These are phyloP conservation scores for Pyrgilauda ruficollis DNA, from an alignment of 2,113 vertebrate species.

Conservation along the genomic window DNA sequence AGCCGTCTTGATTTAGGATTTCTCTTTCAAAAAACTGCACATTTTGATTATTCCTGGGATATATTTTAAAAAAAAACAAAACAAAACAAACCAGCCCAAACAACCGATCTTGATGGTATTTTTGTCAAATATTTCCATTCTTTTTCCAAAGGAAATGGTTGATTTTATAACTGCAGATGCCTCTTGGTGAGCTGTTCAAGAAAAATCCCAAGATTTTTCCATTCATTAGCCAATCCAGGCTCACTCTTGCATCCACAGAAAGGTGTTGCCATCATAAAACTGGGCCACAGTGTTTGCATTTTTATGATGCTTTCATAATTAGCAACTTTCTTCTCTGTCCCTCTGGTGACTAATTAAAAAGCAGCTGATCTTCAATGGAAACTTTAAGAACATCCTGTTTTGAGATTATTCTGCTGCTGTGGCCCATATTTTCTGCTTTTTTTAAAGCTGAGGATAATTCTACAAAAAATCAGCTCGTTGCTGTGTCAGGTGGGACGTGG, in stretches of 20 bases:
- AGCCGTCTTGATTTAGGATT: not conserved
- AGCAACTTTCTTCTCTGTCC: not conserved
- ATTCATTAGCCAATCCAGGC: not conserved
- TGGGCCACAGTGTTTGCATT: not conserved
- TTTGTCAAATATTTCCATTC: slow-evolving; percentile 35
- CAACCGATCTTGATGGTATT: not conserved
- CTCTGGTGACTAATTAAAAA: not conserved
- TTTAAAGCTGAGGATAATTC: not conserved
- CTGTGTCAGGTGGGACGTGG: not conserved
- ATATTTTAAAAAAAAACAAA: not conserved
- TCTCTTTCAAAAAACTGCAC: not conserved
- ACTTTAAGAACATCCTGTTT: not conserved
- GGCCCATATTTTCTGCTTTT: not conserved
- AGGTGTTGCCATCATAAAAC: not conserved
- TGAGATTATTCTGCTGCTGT: not conserved
- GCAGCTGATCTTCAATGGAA: not conserved
- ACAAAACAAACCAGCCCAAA: not conserved
- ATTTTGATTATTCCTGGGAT: not conserved
- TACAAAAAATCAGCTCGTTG: not conserved
- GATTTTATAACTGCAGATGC: slow-evolving; percentile 52
- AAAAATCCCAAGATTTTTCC: slow-evolving; percentile 53
- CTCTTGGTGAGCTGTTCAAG: slow-evolving; percentile 22
- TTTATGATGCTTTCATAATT: not conserved
- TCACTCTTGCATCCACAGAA: not conserved
- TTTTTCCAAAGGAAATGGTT: slow-evolving; percentile 56